Evolutionary conservation across 1,140 invertebrate species (phyloP), one percentile per base, ranked within the genome.

Genomic region (Trichomalopsis sarcophagae): DNA sequence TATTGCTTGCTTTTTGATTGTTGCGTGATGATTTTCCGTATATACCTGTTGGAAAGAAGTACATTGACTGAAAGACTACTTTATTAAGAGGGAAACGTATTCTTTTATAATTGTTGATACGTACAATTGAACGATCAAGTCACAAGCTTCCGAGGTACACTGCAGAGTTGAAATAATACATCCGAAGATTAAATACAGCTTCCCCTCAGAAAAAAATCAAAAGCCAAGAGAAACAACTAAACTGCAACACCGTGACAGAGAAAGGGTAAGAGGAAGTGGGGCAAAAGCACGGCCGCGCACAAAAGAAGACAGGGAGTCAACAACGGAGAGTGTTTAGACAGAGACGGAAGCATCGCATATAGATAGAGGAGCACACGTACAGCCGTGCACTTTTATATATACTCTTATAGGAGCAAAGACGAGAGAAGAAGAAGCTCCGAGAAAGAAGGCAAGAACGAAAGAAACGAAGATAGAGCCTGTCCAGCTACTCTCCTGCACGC

Each of bases 401-500:
- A 7, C 55, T 62, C 17, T 21, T 7, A 62, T 7, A 7, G 21
- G 55, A 62, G 55, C 55, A 62, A 62, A n/a, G 17, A 17, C 55
- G 55, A 62, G 14, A n/a, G 6, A 17, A 62, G 50, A 23, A 69
- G 68, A 23, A 69, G 68, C 68, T 30, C 27, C 69, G 21, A 36
- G 2, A 14, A 30, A 66, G 21, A 30, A 10, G 55, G 13, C 13
- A 40, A 21, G 33, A 71, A 14, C 47, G 76, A 81, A 30, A 75
- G 85, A 76, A 68, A 78, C n/a, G n/a, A 47, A 82, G 81, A 78
- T 40, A 85, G 55, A 82, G 79, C n/a, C 44, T 5, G 77, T 79
- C 77, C 33, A 84, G 75, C 40, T 47, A 84, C 86, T 88, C 88
- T 87, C 87, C 89, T 87, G 88, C 91, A 91, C 89, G 90, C 90